A percentile compares a stretch with the other conserved stretches of the same genome.
These are phyloP conservation scores for Morus bassanus DNA, from an alignment of 2,797 vertebrate genomes.

Conservation along the genomic window DNA sequence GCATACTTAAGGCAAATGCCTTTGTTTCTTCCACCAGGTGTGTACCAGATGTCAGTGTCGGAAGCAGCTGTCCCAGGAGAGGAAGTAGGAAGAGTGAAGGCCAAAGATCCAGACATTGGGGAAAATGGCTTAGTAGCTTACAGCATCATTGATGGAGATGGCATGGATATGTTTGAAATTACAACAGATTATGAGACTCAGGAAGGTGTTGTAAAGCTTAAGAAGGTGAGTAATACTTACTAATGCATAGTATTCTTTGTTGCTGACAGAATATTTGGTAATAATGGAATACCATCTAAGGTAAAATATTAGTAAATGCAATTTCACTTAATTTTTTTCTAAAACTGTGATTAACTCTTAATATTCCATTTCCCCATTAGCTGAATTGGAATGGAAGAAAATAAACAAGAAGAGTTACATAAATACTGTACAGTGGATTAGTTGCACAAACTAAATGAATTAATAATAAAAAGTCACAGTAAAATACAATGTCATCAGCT, in stretches of 20 bases:
- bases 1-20: neutral
- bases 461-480: conserved; percentile 59
- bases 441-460: conserved; percentile 64
- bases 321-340: conserved; percentile 51
- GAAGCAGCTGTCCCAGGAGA: conserved; percentile 87
- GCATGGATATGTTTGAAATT: conserved; percentile 88
- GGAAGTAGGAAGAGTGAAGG: conserved; percentile 88
- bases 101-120: conserved; percentile 92
- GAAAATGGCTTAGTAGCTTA: conserved; percentile 95
- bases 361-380: conserved; percentile 70
- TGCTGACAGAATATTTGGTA: conserved; percentile 23
- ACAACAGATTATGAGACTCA: conserved; percentile 92
- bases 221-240: conserved; percentile 82
- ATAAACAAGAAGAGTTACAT: conserved; percentile 67
- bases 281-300: conserved; percentile 8
- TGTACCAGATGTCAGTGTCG: conserved; percentile 88
- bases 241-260: neutral
- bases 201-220: conserved; percentile 94
- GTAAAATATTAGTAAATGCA: conserved; percentile 50
- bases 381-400: conserved; percentile 72
- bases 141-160: conserved; percentile 90
- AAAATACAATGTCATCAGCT: conserved; percentile 42
- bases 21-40: conserved; percentile 73
- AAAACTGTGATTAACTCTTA: conserved; percentile 66
- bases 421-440: conserved; percentile 63